These are phyloP conservation scores for Caenorhabditis parvicauda DNA, from an alignment of 2,888 invertebrate genomes.

Conservation along the genomic window DNA sequence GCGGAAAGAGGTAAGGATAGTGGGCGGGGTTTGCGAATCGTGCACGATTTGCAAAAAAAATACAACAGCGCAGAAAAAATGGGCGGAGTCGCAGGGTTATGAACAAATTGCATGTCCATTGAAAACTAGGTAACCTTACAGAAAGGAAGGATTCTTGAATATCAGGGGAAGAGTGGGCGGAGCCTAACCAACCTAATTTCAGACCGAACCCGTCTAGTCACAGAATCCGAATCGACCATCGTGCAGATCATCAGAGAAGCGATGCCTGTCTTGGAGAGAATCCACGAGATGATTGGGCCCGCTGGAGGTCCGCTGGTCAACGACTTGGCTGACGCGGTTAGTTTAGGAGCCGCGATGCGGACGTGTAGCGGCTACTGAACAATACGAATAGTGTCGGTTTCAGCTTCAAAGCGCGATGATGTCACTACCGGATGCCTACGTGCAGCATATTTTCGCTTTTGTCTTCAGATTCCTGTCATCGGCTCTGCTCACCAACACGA, in stretches of 20 bases:
- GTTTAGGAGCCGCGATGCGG: slow-evolving; percentile 7
- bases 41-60: too few relatives aligned
- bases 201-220: background rate
- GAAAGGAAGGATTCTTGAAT: background rate
- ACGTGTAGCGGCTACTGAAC: background rate
- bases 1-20: slow-evolving; percentile 3
- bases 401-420: slow-evolving; percentile 8
- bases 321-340: slow-evolving; percentile 32
- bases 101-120: too few relatives aligned
- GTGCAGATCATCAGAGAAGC: slow-evolving; percentile 29
- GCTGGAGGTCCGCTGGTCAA: slow-evolving; percentile 6
- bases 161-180: too few relatives aligned
- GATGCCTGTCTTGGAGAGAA: slow-evolving; percentile 25
- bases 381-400: too few relatives aligned
- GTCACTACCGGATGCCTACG: slow-evolving; percentile 11
- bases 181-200: too few relatives aligned
- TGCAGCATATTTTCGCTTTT: slow-evolving; percentile 23
- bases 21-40: too few relatives aligned
- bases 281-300: slow-evolving; percentile 2
- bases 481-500: slow-evolving; percentile 20
- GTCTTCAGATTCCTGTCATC: slow-evolving; percentile 23
- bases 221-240: slow-evolving; percentile 20
- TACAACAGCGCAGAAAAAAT: too few relatives aligned
- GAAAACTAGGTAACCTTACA: background rate
- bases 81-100: too few relatives aligned